Evolutionary conservation across 2,797 vertebrate species (phyloP).

Genomic region (Psittacula echo): DNA sequence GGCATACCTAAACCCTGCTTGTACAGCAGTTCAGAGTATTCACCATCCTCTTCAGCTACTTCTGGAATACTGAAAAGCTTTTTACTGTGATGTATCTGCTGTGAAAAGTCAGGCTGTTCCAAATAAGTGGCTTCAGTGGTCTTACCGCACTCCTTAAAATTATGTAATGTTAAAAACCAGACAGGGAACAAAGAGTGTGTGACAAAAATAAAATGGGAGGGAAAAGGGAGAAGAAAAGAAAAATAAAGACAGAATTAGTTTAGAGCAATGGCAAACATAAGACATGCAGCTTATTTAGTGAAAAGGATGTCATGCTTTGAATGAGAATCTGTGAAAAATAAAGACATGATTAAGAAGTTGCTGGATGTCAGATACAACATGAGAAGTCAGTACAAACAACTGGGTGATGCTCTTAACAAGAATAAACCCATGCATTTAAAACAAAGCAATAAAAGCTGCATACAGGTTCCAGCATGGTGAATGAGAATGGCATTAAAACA

Average conservation of each 20-base stretch:
- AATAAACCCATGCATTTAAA: slow-evolving; percentile 56
- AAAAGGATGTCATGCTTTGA: slow-evolving; percentile 87
- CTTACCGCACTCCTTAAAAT: slow-evolving; percentile 88
- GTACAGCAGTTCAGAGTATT: slow-evolving; percentile 68
- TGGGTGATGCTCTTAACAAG: slow-evolving; percentile 30
- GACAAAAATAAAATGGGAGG: slow-evolving; percentile 85
- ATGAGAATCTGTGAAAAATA: slow-evolving; percentile 84
- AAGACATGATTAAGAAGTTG: slow-evolving; percentile 67
- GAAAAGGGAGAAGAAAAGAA: slow-evolving; percentile 74
- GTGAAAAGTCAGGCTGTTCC: slow-evolving; percentile 89
- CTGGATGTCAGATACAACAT: slow-evolving; percentile 54
- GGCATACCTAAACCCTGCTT: slow-evolving; percentile 67
- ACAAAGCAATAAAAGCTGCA: neutral
- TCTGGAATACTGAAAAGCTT: slow-evolving; percentile 97
- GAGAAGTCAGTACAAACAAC: slow-evolving; percentile 59
- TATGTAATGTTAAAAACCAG: slow-evolving; percentile 78
- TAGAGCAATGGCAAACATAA: slow-evolving; percentile 85
- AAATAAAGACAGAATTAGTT: slow-evolving; percentile 98
- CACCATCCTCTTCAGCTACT: slow-evolving; percentile 93
- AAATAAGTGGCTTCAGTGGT: slow-evolving; percentile 84
- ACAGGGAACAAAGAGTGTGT: slow-evolving; percentile 75
- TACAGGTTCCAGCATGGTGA: neutral
- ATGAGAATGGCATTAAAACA: neutral
- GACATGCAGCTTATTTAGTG: slow-evolving; percentile 90
- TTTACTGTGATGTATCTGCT: slow-evolving; percentile 88